A percentile compares a stretch with the other conserved stretches of the same genome.
These are phyloP conservation scores for Microtus pennsylvanicus DNA, from an alignment of 2,113 vertebrate genomes.

Conservation along the genomic window DNA sequence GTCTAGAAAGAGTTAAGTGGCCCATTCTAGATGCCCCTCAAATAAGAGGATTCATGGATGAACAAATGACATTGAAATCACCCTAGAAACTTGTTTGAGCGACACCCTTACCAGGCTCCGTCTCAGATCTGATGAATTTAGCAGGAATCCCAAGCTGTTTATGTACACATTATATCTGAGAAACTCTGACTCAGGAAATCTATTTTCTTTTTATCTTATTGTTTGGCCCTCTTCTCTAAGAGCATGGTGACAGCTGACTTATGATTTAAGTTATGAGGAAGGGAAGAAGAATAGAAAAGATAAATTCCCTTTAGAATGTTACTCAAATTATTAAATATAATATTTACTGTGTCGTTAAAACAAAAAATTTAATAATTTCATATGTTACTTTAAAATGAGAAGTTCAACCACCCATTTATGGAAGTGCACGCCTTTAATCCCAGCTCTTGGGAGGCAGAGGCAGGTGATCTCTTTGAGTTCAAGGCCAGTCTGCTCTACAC, in stretches of 20 bases:
- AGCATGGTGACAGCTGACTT: background rate
- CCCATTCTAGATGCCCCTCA: background rate
- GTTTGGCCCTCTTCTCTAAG: background rate
- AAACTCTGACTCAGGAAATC: background rate
- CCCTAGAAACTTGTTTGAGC: background rate
- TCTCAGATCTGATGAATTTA: background rate
- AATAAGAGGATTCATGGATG: background rate
- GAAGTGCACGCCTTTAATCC: background rate
- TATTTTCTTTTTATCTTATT: background rate
- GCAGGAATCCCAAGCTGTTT: background rate
- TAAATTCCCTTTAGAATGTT: background rate
- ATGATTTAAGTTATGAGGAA: background rate
- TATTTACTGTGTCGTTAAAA: background rate
- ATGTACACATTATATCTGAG: background rate
- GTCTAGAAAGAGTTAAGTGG: background rate
- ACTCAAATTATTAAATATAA: background rate
- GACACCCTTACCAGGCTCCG: background rate
- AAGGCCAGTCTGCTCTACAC: background rate
- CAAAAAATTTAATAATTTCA: background rate
- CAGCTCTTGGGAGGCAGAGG: background rate
- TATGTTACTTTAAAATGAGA: background rate
- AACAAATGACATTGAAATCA: background rate
- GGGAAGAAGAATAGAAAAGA: conserved; percentile 6
- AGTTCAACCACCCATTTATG: too few relatives aligned
- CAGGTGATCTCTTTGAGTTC: background rate